Percentiles rank a stretch among this genome's conserved stretches.
phyloP scores from a whole-genome alignment of 2,113 vertebrate genomes.

The Lepus timidus region DNA sequence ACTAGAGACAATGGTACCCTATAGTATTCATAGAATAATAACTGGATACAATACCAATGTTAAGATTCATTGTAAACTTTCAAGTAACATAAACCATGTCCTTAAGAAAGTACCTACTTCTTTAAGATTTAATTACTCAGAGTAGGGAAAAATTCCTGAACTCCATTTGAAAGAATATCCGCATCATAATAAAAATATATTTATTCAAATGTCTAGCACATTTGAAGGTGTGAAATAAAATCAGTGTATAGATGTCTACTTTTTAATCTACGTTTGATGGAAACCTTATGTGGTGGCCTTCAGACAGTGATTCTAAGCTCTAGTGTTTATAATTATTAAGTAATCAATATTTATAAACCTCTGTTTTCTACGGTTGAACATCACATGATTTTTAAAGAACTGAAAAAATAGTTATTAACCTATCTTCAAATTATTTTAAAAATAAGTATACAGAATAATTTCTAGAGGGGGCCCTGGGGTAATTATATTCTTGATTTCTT shows the following conservation, averaged over 20 bases:
- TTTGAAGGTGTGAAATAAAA: not conserved
- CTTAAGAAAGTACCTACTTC: constrained; percentile 19
- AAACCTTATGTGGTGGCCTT: not conserved
- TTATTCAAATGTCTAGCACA: constrained; percentile 14
- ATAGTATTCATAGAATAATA: constrained; percentile 4
- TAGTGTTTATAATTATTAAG: constrained; percentile 12
- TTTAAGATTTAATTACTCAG: constrained; percentile 15
- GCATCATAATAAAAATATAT: constrained; percentile 44
- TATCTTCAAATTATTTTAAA: constrained; percentile 35
- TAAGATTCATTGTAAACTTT: constrained; percentile 39
- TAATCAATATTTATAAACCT: not conserved
- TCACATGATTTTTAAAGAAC: not conserved
- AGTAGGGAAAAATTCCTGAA: constrained; percentile 36
- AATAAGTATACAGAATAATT: not conserved
- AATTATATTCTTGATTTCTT: constrained; percentile 32
- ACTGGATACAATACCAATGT: not conserved
- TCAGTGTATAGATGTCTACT: constrained; percentile 23
- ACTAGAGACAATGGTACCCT: not conserved
- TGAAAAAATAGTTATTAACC: not conserved
- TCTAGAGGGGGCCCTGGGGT: not conserved
- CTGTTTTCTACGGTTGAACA: constrained; percentile 42
- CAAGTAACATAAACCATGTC: not conserved
- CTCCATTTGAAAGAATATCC: not conserved
- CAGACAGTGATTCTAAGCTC: not conserved
- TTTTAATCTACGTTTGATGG: not conserved